A percentile compares a stretch with the other conserved stretches of the same genome.
Evolutionary conservation across 2,113 vertebrate species (phyloP).

Genomic region (Grus americana): DNA sequence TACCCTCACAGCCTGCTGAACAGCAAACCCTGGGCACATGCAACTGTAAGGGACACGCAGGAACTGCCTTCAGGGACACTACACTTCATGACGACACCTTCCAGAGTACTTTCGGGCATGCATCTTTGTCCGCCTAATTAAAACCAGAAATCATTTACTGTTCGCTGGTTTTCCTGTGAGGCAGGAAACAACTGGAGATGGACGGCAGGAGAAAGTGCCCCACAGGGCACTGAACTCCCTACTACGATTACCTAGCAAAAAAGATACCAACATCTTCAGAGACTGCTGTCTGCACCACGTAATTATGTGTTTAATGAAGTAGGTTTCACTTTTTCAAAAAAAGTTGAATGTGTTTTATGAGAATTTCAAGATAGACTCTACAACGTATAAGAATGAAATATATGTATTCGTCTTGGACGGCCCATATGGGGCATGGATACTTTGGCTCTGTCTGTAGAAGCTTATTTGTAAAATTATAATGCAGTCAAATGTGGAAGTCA

Average conservation of each 20-base stretch:
- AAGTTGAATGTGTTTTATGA: not conserved
- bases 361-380: not conserved
- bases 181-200: not conserved
- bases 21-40: not conserved
- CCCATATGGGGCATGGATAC: not conserved
- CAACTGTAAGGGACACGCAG: not conserved
- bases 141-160: conserved; percentile 35
- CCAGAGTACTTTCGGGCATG: not conserved
- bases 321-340: not conserved
- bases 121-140: conserved; percentile 29
- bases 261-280: not conserved
- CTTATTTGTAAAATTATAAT: not conserved
- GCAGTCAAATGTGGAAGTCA: not conserved
- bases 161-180: not conserved
- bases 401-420: not conserved
- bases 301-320: not conserved
- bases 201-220: not conserved
- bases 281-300: not conserved
- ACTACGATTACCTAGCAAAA: not conserved
- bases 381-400: not conserved
- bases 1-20: not conserved
- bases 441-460: not conserved
- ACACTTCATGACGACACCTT: not conserved
- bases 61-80: not conserved
- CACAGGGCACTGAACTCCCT: not conserved